These are phyloP conservation scores for Aphidius colemani DNA, from an alignment of 2,888 invertebrate genomes.

Conservation along the genomic window DNA sequence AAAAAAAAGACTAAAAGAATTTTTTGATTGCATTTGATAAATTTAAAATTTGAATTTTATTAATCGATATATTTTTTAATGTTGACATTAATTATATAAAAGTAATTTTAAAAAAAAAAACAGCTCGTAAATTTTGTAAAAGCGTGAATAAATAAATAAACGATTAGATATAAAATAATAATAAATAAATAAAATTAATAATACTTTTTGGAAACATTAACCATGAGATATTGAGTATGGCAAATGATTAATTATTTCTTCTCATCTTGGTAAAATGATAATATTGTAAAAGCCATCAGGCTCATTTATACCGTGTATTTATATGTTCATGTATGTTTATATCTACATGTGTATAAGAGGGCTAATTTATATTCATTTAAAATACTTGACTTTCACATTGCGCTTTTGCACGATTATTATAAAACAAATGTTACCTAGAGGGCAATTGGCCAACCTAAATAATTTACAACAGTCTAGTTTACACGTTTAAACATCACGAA, in stretches of 20 bases:
- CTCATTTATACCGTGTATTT: slow-evolving; percentile 14
- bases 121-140: neutral
- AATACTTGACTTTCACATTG: too few relatives aligned
- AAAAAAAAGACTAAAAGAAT: too few relatives aligned
- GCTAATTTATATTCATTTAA: too few relatives aligned
- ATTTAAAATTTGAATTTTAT: slow-evolving; percentile 3
- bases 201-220: slow-evolving; percentile 29
- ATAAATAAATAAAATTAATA: neutral
- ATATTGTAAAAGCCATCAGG: slow-evolving; percentile 12
- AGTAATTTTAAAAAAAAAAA: slow-evolving; percentile 14
- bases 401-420: too few relatives aligned
- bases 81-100: neutral
- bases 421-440: too few relatives aligned
- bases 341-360: too few relatives aligned
- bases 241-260: slow-evolving; percentile 29
- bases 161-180: neutral
- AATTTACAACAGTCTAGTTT: too few relatives aligned
- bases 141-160: slow-evolving; percentile 4
- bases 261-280: slow-evolving; percentile 9
- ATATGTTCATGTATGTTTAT: too few relatives aligned
- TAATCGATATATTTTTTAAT: slow-evolving; percentile 12
- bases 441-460: too few relatives aligned
- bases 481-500: too few relatives aligned
- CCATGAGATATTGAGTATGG: slow-evolving; percentile 31
- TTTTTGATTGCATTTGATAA: too few relatives aligned